These are phyloP conservation scores for Loriculus beryllinus DNA, from an alignment of 2,797 vertebrate genomes.

Conservation along the genomic window DNA sequence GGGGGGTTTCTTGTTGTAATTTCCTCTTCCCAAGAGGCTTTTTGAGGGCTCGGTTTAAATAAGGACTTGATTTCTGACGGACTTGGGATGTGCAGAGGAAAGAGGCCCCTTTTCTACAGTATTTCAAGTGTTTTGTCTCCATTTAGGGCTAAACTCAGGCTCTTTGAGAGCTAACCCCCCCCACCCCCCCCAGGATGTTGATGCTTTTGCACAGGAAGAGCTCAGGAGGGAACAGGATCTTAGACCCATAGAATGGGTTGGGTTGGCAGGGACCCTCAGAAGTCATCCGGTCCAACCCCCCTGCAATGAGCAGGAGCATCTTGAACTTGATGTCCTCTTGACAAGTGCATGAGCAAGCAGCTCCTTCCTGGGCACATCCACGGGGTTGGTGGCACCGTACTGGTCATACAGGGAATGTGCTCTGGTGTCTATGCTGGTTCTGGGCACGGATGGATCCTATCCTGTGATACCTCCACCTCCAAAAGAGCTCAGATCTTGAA, in stretches of 20 bases:
- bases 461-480: neutral
- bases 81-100: neutral
- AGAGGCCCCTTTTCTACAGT: neutral
- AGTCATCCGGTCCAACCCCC: neutral
- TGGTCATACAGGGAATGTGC: rapidly evolving
- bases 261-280: neutral
- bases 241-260: neutral
- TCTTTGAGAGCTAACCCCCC: neutral
- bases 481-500: neutral
- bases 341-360: neutral
- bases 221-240: neutral
- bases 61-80: neutral
- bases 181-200: neutral
- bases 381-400: rapidly evolving
- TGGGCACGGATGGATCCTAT: rapidly evolving
- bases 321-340: neutral
- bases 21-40: neutral
- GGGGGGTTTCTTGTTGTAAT: neutral
- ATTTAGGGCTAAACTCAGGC: neutral
- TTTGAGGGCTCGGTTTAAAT: neutral
- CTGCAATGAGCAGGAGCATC: neutral
- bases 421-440: neutral
- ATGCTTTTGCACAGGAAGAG: neutral
- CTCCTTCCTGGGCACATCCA: neutral
- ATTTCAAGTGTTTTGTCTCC: neutral